Percentiles rank a stretch among this genome's conserved stretches.
phyloP scores from a whole-genome alignment of 2,888 invertebrate genomes.

The Torymus texanus region DNA sequence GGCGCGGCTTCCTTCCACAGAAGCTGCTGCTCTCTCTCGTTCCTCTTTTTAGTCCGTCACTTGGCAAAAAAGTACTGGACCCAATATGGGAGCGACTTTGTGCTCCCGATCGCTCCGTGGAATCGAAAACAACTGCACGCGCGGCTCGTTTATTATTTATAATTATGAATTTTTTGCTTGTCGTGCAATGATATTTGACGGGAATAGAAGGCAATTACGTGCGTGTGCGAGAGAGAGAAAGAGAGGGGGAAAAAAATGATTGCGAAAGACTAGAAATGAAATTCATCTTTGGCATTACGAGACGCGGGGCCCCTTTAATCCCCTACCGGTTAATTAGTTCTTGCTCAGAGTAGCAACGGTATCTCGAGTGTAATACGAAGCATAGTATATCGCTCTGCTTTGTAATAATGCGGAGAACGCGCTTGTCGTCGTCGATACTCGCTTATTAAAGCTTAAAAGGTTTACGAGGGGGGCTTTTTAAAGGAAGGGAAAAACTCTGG shows the following conservation, averaged over 20 bases:
- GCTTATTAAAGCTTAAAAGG: constrained; percentile 46
- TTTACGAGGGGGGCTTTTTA: constrained; percentile 25
- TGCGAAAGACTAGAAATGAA: constrained; percentile 27
- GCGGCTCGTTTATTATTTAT: constrained; percentile 69
- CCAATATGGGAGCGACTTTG: constrained; percentile 69
- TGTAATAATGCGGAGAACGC: constrained; percentile 10
- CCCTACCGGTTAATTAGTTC: constrained; percentile 48
- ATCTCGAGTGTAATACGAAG: not conserved
- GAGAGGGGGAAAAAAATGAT: constrained; percentile 20
- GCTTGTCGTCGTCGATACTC: constrained; percentile 7
- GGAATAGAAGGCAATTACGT: constrained; percentile 31
- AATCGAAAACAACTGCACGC: constrained; percentile 22
- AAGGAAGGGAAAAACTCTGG: constrained; percentile 37
- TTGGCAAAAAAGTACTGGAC: constrained; percentile 50
- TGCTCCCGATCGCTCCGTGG: constrained; percentile 54
- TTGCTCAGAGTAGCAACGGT: not conserved
- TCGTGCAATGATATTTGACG: constrained; percentile 30
- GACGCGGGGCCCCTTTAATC: not conserved
- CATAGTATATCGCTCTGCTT: not conserved
- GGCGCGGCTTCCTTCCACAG: constrained; percentile 23
- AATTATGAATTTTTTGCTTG: constrained; percentile 70
- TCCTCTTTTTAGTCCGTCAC: too few relatives aligned
- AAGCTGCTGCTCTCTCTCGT: too few relatives aligned
- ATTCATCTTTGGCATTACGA: constrained; percentile 40
- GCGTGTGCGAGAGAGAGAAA: not conserved